Percentiles rank a stretch among this genome's conserved stretches.
These are phyloP conservation scores for Macropus fuliginosus DNA, from an alignment of 2,797 vertebrate species.

Conservation along the genomic window DNA sequence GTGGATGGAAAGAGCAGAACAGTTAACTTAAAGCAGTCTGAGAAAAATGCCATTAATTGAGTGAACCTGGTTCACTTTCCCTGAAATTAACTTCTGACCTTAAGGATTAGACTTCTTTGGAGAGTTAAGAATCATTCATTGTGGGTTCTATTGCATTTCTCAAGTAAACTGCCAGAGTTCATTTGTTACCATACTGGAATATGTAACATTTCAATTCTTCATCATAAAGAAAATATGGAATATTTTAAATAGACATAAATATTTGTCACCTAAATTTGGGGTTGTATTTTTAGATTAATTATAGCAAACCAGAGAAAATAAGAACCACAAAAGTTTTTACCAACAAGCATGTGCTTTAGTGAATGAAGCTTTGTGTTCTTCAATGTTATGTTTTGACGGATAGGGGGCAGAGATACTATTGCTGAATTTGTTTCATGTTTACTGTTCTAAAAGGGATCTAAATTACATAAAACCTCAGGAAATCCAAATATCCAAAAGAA, in stretches of 20 bases:
- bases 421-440: not conserved
- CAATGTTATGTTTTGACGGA: conserved; percentile 31
- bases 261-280: conserved; percentile 64
- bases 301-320: conserved; percentile 61
- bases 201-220: not conserved
- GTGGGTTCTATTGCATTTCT: conserved; percentile 32
- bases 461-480: conserved; percentile 28
- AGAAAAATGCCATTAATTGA: conserved; percentile 11
- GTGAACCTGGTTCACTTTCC: conserved; percentile 26
- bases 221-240: conserved; percentile 33
- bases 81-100: conserved; percentile 21
- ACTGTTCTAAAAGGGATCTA: conserved; percentile 44
- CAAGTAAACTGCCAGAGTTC: conserved; percentile 51
- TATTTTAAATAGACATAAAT: conserved; percentile 68
- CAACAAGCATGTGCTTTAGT: not conserved
- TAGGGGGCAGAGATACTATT: conserved; percentile 16
- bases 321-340: conserved; percentile 49
- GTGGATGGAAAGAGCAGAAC: conserved; percentile 20
- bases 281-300: conserved; percentile 59
- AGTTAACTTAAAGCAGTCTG: not conserved
- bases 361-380: conserved; percentile 38
- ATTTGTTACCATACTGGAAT: conserved; percentile 51
- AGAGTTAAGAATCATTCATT: conserved; percentile 31
- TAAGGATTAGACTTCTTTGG: conserved; percentile 26
- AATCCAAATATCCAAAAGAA: conserved; percentile 14